Percentiles rank a stretch among this genome's conserved stretches.
These are phyloP conservation scores for Cantharis nigra DNA, from an alignment of 2,888 invertebrate genomes.

Conservation along the genomic window DNA sequence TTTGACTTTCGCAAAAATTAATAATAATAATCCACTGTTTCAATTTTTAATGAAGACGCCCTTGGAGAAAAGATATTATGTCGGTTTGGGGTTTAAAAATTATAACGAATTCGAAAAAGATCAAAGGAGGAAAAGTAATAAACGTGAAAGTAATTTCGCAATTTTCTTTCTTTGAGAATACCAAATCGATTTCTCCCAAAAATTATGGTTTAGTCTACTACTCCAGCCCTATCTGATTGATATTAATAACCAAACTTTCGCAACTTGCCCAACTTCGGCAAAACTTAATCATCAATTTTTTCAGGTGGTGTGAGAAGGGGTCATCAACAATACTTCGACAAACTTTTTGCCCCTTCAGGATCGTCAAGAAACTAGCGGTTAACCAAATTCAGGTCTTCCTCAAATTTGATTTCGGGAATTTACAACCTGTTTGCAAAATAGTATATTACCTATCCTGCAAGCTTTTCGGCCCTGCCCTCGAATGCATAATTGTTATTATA, in stretches of 20 bases:
- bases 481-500: too few relatives aligned
- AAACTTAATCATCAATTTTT: background rate
- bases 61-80: background rate
- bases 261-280: background rate
- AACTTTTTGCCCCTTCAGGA: background rate
- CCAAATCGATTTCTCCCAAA: background rate
- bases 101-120: background rate
- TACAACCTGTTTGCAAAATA: too few relatives aligned
- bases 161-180: background rate
- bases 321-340: background rate
- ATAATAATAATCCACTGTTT: background rate
- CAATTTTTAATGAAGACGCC: background rate
- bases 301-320: background rate
- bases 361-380: background rate
- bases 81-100: background rate
- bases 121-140: background rate
- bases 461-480: too few relatives aligned
- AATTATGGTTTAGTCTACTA: background rate
- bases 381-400: background rate
- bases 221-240: background rate
- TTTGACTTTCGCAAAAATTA: background rate
- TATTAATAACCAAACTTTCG: background rate
- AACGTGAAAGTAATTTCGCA: background rate
- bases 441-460: too few relatives aligned
- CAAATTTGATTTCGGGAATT: too few relatives aligned